Percentiles rank a stretch among this genome's conserved stretches.
These are phyloP conservation scores for Serripes groenlandicus DNA, from an alignment of 2,888 invertebrate species.

Conservation along the genomic window DNA sequence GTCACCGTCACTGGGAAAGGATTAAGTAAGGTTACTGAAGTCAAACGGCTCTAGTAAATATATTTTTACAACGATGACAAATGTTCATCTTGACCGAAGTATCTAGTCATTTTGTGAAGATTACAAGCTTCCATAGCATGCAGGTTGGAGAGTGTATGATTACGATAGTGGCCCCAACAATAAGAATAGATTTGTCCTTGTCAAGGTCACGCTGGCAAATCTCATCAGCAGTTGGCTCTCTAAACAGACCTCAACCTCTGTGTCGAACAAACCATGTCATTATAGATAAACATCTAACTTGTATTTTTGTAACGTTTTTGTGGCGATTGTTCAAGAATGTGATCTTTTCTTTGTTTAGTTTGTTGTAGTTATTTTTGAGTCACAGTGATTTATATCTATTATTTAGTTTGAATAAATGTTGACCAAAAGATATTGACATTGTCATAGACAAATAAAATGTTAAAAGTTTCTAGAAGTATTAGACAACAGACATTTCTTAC, in stretches of 20 bases:
- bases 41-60: background rate
- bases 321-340: too few species aligned
- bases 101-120: background rate
- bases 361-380: too few species aligned
- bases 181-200: conserved; percentile 20
- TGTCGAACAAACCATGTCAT: conserved; percentile 11
- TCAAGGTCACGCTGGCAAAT: conserved; percentile 13
- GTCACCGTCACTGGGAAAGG: too few species aligned
- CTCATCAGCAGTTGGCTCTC: conserved; percentile 15
- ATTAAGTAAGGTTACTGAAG: background rate
- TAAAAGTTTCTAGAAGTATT: too few species aligned
- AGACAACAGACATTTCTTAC: too few species aligned
- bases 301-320: too few species aligned
- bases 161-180: conserved; percentile 6
- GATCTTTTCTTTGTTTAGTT: too few species aligned
- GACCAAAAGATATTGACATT: too few species aligned
- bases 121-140: conserved; percentile 1
- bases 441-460: too few species aligned
- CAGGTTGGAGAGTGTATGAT: conserved; percentile 3
- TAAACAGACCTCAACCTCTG: conserved; percentile 21
- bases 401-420: too few species aligned
- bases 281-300: background rate
- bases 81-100: background rate
- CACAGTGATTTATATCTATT: too few species aligned
- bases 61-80: too few species aligned